Evolutionary conservation across 2,797 vertebrate species (phyloP).

Genomic region (Discoglossus pictus): DNA sequence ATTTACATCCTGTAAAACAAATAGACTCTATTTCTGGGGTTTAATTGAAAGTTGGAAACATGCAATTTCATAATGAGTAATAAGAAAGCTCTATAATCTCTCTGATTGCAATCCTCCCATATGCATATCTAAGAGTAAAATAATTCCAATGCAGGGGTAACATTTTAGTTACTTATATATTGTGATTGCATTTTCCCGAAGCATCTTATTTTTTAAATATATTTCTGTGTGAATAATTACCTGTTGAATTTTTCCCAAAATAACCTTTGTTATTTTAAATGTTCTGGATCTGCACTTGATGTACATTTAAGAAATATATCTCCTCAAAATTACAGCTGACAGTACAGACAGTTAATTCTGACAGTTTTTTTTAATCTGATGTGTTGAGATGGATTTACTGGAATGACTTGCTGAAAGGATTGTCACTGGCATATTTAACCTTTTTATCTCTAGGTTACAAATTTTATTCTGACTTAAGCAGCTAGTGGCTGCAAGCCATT

Average conservation of each 20-base stretch:
- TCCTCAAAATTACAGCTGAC: slow-evolving; percentile 9
- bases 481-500: slow-evolving; percentile 22
- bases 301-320: slow-evolving; percentile 10
- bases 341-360: slow-evolving; percentile 12
- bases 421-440: slow-evolving; percentile 26
- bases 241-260: slow-evolving; percentile 11
- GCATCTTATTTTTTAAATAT: slow-evolving; percentile 5
- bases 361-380: slow-evolving; percentile 23
- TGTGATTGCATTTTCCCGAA: background rate
- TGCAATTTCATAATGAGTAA: slow-evolving; percentile 50
- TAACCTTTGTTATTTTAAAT: slow-evolving; percentile 12
- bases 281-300: slow-evolving; percentile 11
- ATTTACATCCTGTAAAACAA: slow-evolving; percentile 42
- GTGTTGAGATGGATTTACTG: slow-evolving; percentile 32
- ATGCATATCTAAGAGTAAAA: slow-evolving; percentile 35
- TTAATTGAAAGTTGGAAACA: slow-evolving; percentile 51
- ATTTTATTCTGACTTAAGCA: slow-evolving; percentile 14
- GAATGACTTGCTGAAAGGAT: slow-evolving; percentile 22
- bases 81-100: slow-evolving; percentile 43
- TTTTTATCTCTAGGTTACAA: slow-evolving; percentile 24
- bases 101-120: slow-evolving; percentile 47
- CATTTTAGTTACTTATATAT: slow-evolving; percentile 6
- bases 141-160: slow-evolving; percentile 3
- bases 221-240: slow-evolving; percentile 13
- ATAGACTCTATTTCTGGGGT: slow-evolving; percentile 46